phyloP scores from a whole-genome alignment of 2,888 invertebrate genomes.

The Dryobota labecula region DNA sequence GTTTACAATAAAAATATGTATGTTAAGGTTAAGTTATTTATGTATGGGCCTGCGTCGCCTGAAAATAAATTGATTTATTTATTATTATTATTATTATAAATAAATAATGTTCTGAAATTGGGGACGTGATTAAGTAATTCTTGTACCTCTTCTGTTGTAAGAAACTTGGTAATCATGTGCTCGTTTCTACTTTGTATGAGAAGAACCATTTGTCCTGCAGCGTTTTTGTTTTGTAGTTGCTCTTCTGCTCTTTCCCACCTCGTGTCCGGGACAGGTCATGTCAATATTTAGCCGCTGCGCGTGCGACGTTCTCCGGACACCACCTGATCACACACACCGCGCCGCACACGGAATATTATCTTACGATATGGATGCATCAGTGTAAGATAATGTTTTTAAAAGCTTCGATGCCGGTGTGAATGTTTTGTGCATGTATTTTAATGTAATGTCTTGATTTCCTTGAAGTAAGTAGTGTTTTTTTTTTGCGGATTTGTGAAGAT shows the following conservation, averaged over 20 bases:
- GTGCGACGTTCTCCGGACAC: constrained; percentile 76
- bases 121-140: neutral
- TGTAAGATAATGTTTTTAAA: constrained; percentile 56
- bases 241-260: constrained; percentile 27
- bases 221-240: neutral
- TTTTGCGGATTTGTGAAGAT: neutral
- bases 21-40: no score
- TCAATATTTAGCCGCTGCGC: constrained; percentile 80
- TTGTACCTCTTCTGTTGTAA: neutral
- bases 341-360: constrained; percentile 61
- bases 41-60: no score
- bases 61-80: no score
- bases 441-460: constrained; percentile 40
- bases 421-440: constrained; percentile 25
- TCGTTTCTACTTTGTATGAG: neutral
- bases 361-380: constrained; percentile 48
- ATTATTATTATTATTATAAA: no score
- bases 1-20: no score
- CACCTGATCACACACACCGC: constrained; percentile 81
- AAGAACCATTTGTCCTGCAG: neutral
- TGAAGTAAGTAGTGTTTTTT: neutral
- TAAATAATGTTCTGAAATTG: neutral
- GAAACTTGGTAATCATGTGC: neutral
- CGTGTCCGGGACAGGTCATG: constrained; percentile 67
- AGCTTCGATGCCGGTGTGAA: constrained; percentile 31